Conservation (phyloP, 2,797 vertebrate species). For the Chrosomus eos region DNA sequence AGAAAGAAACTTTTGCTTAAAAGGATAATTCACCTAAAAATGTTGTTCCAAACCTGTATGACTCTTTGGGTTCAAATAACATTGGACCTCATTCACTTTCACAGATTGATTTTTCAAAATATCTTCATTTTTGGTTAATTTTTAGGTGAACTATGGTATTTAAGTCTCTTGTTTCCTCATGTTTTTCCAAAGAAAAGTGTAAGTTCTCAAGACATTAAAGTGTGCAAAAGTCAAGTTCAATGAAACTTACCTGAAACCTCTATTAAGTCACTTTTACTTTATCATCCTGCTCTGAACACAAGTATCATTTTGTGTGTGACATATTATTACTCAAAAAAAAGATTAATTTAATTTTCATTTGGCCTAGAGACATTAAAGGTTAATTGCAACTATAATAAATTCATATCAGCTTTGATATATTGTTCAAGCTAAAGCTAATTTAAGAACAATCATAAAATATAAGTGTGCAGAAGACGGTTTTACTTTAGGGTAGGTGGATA, state of each 20-base stretch:
- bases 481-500: constrained; percentile 35
- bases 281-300: neutral
- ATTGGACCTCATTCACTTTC: too few relatives aligned
- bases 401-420: neutral
- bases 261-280: neutral
- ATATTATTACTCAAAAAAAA: neutral
- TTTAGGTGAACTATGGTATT: neutral
- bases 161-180: neutral
- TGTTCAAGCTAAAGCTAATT: constrained; percentile 6
- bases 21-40: neutral
- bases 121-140: neutral
- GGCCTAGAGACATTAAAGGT: neutral
- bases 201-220: neutral
- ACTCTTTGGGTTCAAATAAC: too few relatives aligned
- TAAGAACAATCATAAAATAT: constrained; percentile 9
- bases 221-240: neutral
- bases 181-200: neutral
- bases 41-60: too few relatives aligned
- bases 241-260: neutral
- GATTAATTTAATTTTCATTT: neutral
- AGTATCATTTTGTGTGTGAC: neutral
- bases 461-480: constrained; percentile 20
- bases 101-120: neutral
- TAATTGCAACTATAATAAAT: neutral
- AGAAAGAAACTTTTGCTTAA: neutral